These are phyloP conservation scores for Hippocampus mohnikei DNA, from an alignment of 2,113 vertebrate species.

Conservation along the genomic window DNA sequence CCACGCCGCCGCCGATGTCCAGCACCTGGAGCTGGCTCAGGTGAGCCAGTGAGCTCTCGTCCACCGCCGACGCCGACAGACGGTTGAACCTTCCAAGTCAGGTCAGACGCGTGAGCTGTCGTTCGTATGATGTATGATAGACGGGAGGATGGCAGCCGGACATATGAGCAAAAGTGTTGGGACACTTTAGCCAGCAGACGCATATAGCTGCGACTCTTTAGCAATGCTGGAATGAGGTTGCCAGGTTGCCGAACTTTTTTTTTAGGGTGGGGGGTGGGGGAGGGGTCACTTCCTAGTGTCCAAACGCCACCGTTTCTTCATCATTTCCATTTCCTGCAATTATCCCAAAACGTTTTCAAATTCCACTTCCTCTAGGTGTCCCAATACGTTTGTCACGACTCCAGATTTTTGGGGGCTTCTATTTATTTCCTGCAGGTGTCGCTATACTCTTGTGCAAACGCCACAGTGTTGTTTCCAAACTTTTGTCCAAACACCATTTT, in stretches of 20 bases:
- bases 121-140: background rate
- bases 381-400: background rate
- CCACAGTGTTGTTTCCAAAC: too few relatives aligned
- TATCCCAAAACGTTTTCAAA: too few relatives aligned
- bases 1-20: slow-evolving; percentile 77
- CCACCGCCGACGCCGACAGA: slow-evolving; percentile 79
- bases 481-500: too few relatives aligned
- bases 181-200: background rate
- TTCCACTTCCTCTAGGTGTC: background rate
- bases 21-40: slow-evolving; percentile 86
- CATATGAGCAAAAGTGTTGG: background rate
- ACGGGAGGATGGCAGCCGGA: background rate
- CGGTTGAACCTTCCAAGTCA: slow-evolving; percentile 82
- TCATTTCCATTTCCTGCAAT: too few relatives aligned
- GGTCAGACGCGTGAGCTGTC: background rate
- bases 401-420: too few relatives aligned
- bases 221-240: background rate
- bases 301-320: too few relatives aligned
- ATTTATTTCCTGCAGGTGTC: too few relatives aligned
- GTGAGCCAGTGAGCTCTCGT: slow-evolving; percentile 82
- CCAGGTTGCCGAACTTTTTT: too few relatives aligned
- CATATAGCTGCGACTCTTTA: background rate
- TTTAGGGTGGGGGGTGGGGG: too few relatives aligned
- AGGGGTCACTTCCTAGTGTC: too few relatives aligned
- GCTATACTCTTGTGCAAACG: too few relatives aligned